Base-by-base conservation (phyloP, 1,140 invertebrate species). In the Cotesia vestalis region DNA sequence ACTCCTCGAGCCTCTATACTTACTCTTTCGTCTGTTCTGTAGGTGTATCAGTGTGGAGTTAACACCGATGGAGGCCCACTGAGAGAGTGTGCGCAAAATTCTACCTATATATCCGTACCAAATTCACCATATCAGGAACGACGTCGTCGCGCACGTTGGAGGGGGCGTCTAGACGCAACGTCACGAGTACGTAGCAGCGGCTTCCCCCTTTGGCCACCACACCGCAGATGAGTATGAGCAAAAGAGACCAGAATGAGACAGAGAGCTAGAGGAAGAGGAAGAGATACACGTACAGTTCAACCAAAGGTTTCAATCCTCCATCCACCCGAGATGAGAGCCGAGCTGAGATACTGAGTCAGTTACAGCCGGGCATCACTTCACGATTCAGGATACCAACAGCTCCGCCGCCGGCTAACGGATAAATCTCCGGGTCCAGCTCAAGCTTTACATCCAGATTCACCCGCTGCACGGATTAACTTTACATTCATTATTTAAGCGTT, bases 131-230 rank as follows among this genome's bases (percentile, higher is more conserved):
- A 64, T 66, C 53, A 62, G 38, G 35, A 59, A 51, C 51, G 75
- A 77, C 81, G 79, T 82, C 78, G 82, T 83, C 82, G 83, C 77
- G 80, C 78, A 76, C 77, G 78, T 78, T 84, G 80, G 84, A 84
- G 81, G 84, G 84, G 84, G 83, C 80, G 84, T 86, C 84, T 86
- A 86, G 84, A 86, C 84, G 83, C 82, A 86, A 85, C 84, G 84
- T 85, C 84, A 85, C 84, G 82, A 84, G 83, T 85, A 84, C 83
- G 79, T 46, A 46, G 40, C 84, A 83, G 75, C 75, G 73, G 77
- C 81, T 78, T 78, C 78, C 78, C 78, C 78, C 77, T 74, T 76
- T 75, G 77, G 71, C 77, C 76, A 70, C 67, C 71, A 64, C 73
- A 71, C 74, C 75, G 59, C 77, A 69, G 83, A 85, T 82, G 17